Evolutionary conservation across 1,140 invertebrate species (phyloP).

Genomic region (Oedothorax gibbosus): DNA sequence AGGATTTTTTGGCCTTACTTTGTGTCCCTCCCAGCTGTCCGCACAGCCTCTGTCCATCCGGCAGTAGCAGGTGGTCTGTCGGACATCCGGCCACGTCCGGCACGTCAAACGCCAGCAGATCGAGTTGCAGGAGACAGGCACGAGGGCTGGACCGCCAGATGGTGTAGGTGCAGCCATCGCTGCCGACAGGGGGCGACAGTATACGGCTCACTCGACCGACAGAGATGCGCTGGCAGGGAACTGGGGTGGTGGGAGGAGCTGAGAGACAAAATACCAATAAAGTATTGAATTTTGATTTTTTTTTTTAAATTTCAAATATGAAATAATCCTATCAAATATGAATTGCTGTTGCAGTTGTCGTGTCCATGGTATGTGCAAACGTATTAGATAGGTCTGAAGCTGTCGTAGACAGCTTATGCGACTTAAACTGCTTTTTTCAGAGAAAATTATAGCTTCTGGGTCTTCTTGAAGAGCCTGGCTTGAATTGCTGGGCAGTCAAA

Average conservation of each 20-base stretch:
- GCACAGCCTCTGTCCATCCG: constrained; percentile 30
- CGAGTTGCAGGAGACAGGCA: constrained; percentile 34
- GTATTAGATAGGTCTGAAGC: too few species aligned
- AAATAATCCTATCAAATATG: too few species aligned
- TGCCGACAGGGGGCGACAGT: not conserved
- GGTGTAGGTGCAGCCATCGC: constrained; percentile 20
- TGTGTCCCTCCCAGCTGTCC: constrained; percentile 16
- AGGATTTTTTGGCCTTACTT: constrained; percentile 9
- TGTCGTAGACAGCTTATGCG: too few species aligned
- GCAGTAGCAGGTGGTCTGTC: constrained; percentile 22
- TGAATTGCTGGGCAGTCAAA: too few species aligned
- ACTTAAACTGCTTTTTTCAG: too few species aligned
- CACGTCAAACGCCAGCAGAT: constrained; percentile 34
- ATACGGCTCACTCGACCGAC: not conserved
- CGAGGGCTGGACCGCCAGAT: constrained; percentile 15
- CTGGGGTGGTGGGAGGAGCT: not conserved
- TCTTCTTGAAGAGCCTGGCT: too few species aligned
- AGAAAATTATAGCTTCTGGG: too few species aligned
- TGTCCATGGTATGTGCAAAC: too few species aligned
- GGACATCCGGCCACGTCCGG: not conserved
- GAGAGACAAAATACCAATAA: not conserved
- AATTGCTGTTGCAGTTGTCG: too few species aligned
- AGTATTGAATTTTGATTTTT: too few species aligned
- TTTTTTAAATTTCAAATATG: too few species aligned
- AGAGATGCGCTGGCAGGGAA: not conserved